Percentiles rank a stretch among this genome's conserved stretches.
phyloP scores from a whole-genome alignment of 2,797 vertebrate species.

The Callimico goeldii region DNA sequence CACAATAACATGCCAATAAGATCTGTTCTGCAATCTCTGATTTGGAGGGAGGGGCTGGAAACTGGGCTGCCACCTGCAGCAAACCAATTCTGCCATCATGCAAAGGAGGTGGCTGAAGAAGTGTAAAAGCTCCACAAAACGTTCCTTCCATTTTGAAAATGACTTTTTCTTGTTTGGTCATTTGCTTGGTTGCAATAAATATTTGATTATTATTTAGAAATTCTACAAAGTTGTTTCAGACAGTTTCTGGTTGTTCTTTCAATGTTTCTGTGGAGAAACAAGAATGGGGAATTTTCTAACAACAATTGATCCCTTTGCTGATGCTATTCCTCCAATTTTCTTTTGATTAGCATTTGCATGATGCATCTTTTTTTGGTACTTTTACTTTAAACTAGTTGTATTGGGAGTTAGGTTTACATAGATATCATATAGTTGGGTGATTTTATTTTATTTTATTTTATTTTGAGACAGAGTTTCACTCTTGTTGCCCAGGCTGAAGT shows the following conservation, averaged over 20 bases:
- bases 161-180: not conserved
- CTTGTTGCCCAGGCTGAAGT: no score
- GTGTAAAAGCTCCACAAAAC: not conserved
- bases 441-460: not conserved
- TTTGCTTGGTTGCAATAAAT: not conserved
- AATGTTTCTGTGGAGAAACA: not conserved
- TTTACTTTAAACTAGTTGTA: not conserved
- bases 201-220: not conserved
- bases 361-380: not conserved
- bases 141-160: not conserved
- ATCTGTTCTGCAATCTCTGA: not conserved
- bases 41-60: not conserved
- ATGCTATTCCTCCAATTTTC: not conserved
- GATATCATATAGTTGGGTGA: not conserved
- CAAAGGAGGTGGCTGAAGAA: not conserved
- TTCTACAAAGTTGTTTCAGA: not conserved
- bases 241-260: not conserved
- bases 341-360: not conserved
- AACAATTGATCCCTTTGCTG: not conserved
- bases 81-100: not conserved
- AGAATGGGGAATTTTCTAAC: not conserved
- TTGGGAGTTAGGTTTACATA: not conserved
- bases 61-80: not conserved
- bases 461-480: no score
- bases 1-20: not conserved